Percentiles rank a stretch among this genome's conserved stretches.
These are phyloP conservation scores for Aulostomus chinensis DNA, from an alignment of 2,797 vertebrate genomes.

Conservation along the genomic window DNA sequence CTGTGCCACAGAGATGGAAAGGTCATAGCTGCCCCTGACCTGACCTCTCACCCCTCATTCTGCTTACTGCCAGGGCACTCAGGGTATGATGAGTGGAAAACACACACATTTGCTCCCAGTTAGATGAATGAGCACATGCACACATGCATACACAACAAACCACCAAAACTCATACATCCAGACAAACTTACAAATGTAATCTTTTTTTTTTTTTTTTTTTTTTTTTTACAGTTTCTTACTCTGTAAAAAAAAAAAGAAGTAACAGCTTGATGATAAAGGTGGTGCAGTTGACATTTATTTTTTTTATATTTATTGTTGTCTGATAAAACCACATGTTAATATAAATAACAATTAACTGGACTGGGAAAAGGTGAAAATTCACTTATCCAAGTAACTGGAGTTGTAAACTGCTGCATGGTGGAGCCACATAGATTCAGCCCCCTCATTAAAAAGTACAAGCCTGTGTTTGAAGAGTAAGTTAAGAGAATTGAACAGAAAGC, in stretches of 20 bases:
- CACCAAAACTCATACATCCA: too few species aligned
- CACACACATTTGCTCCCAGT: slow-evolving; percentile 48
- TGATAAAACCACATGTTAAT: too few species aligned
- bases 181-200: too few species aligned
- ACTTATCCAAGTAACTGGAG: slow-evolving; percentile 65
- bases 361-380: slow-evolving; percentile 68
- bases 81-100: slow-evolving; percentile 59
- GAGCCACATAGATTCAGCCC: slow-evolving; percentile 49
- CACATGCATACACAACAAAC: slow-evolving; percentile 5
- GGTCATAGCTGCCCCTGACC: slow-evolving; percentile 74
- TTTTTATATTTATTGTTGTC: too few species aligned
- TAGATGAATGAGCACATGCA: slow-evolving; percentile 40
- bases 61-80: slow-evolving; percentile 68
- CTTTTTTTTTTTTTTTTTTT: too few species aligned
- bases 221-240: too few species aligned
- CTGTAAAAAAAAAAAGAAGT: too few species aligned
- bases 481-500: slow-evolving; percentile 78
- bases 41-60: slow-evolving; percentile 71
- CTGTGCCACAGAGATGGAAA: slow-evolving; percentile 65
- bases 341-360: too few species aligned
- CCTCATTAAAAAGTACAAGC: slow-evolving; percentile 77
- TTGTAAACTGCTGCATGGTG: slow-evolving; percentile 66
- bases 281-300: background rate
- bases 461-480: slow-evolving; percentile 75
- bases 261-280: background rate